phyloP scores from a whole-genome alignment of 2,113 vertebrate genomes.

The Microcebus griseorufus region DNA sequence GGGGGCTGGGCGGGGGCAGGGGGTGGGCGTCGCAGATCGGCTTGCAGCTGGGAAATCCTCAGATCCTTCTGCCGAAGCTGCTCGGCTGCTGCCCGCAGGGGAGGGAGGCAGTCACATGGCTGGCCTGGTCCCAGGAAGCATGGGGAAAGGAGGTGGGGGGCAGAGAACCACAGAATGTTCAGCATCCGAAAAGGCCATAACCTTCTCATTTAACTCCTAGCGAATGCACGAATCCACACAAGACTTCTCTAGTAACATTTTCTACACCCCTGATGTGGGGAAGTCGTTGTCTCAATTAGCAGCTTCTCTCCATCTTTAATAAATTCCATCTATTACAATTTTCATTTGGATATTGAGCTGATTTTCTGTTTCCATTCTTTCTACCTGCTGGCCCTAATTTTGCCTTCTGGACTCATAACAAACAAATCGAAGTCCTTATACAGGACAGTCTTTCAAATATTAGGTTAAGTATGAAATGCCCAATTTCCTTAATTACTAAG shows the following conservation, averaged over 20 bases:
- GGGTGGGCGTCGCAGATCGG: constrained; percentile 86
- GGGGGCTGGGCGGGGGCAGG: constrained; percentile 83
- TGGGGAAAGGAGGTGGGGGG: background rate
- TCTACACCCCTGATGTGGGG: background rate
- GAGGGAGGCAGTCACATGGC: constrained; percentile 90
- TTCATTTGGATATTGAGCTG: background rate
- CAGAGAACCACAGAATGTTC: constrained; percentile 43
- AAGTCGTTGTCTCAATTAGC: background rate
- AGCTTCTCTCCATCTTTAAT: background rate
- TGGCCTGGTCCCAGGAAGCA: constrained; percentile 86
- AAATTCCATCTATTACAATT: background rate
- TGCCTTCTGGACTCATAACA: background rate
- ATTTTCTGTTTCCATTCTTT: background rate
- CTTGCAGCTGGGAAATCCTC: constrained; percentile 88
- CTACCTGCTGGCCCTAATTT: background rate
- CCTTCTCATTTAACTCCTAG: background rate
- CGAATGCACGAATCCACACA: background rate
- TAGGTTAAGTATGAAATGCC: too few species aligned
- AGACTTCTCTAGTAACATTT: background rate
- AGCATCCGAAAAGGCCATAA: background rate
- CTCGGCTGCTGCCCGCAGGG: constrained; percentile 76
- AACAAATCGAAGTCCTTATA: background rate
- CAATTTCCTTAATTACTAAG: too few species aligned
- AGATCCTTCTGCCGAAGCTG: constrained; percentile 87
- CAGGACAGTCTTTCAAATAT: background rate